phyloP scores from a whole-genome alignment of 64 coral and sea anemone genomes.

The Anthopleura sola region DNA sequence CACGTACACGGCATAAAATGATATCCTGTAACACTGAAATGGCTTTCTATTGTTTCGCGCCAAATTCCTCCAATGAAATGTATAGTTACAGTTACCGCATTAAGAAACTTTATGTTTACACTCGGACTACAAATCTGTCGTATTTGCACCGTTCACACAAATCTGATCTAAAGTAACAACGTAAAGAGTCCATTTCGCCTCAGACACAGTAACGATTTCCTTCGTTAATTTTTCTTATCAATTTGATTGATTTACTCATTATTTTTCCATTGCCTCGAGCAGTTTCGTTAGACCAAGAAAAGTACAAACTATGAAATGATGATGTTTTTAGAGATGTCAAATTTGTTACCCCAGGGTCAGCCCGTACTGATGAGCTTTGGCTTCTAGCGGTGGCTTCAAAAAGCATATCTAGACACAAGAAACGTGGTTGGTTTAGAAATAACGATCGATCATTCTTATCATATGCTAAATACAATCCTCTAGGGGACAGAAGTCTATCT shows the following conservation, averaged over 20 bases:
- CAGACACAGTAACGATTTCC: neutral
- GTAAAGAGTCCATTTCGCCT: too few species aligned
- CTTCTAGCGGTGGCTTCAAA: neutral
- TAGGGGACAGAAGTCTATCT: neutral
- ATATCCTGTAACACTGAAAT: too few species aligned
- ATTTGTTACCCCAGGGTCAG: neutral
- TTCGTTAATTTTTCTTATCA: neutral
- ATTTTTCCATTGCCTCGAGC: neutral
- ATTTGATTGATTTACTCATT: neutral
- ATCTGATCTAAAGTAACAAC: too few species aligned
- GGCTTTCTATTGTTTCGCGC: too few species aligned
- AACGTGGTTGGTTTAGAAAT: neutral
- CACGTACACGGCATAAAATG: too few species aligned
- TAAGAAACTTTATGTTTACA: too few species aligned
- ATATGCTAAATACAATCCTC: neutral
- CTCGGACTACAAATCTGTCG: too few species aligned
- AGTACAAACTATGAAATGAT: neutral
- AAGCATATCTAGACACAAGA: neutral
- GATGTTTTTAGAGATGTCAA: neutral
- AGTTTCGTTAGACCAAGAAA: neutral
- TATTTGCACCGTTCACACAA: too few species aligned
- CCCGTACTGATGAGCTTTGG: neutral
- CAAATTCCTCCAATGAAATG: too few species aligned
- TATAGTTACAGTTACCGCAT: too few species aligned
- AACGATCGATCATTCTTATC: neutral